Conservation (phyloP, 2,888 invertebrate genomes). For the Bimastos eiseni region DNA sequence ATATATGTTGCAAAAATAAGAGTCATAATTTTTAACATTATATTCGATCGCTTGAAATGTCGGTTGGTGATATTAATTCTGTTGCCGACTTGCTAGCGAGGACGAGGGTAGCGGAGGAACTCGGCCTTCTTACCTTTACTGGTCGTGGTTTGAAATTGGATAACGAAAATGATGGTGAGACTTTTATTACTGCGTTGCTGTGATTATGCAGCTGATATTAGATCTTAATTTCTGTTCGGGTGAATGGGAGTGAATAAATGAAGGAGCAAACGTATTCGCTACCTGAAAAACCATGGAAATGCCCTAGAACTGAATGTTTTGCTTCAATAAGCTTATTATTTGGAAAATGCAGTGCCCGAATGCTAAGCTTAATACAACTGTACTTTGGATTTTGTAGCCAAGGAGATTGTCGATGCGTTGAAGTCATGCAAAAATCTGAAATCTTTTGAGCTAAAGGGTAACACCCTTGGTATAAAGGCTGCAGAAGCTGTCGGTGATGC, state of each 20-base stretch:
- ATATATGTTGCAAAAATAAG: neutral
- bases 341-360: neutral
- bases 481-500: conserved; percentile 82
- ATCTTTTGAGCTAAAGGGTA: conserved; percentile 83
- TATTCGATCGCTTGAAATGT: conserved; percentile 32
- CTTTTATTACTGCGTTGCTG: conserved; percentile 20
- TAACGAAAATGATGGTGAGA: conserved; percentile 77
- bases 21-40: neutral
- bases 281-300: too few species aligned
- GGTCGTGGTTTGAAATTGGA: conserved; percentile 79
- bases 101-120: conserved; percentile 49
- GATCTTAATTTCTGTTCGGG: neutral
- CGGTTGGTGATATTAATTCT: conserved; percentile 42
- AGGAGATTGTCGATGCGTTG: conserved; percentile 75
- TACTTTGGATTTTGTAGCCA: conserved; percentile 50
- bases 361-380: neutral
- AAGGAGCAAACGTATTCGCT: too few species aligned
- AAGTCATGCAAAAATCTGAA: conserved; percentile 72
- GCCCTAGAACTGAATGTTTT: too few species aligned
- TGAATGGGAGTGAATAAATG: too few species aligned
- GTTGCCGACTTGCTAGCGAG: conserved; percentile 53
- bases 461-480: conserved; percentile 87
- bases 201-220: neutral
- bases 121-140: conserved; percentile 75
- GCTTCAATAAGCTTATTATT: too few species aligned